Percentiles rank a stretch among this genome's conserved stretches.
phyloP scores from a whole-genome alignment of 1,140 invertebrate genomes.

The Drosophila gunungcola region DNA sequence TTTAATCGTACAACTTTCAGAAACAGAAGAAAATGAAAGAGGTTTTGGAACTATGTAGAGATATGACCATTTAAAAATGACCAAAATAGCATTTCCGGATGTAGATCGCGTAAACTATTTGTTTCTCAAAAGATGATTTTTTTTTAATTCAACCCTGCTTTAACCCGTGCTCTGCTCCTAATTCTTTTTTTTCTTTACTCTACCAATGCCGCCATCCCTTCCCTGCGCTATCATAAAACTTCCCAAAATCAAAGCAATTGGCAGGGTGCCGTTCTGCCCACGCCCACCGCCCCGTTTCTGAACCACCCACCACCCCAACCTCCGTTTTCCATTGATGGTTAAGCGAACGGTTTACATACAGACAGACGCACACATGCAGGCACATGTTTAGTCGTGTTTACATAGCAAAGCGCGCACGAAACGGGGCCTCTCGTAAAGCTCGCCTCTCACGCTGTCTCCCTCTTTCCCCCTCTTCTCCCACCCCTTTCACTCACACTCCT shows the following conservation, averaged over 20 bases:
- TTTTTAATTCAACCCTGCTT: not conserved
- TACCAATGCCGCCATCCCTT: slow-evolving; percentile 5
- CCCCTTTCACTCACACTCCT: slow-evolving; percentile 5
- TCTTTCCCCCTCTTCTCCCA: slow-evolving; percentile 1
- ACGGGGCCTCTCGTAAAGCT: slow-evolving; percentile 64
- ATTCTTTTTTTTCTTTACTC: not conserved
- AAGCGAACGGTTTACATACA: slow-evolving; percentile 16
- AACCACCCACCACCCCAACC: slow-evolving; percentile 12
- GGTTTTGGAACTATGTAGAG: too few species aligned
- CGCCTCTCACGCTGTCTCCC: slow-evolving; percentile 26
- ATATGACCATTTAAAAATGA: too few species aligned
- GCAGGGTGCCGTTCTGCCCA: slow-evolving; percentile 6
- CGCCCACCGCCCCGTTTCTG: slow-evolving; percentile 4
- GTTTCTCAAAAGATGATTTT: not conserved
- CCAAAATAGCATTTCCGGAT: too few species aligned
- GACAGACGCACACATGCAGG: slow-evolving; percentile 32
- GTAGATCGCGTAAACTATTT: too few species aligned
- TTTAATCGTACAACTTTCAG: too few species aligned
- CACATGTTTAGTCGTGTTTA: slow-evolving; percentile 69
- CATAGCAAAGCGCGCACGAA: slow-evolving; percentile 74
- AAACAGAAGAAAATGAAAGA: too few species aligned
- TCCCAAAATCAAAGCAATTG: slow-evolving; percentile 44
- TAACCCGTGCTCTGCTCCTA: not conserved
- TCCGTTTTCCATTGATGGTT: slow-evolving; percentile 23
- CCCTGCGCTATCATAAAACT: slow-evolving; percentile 35